Evolutionary conservation across 1,140 invertebrate genomes (phyloP), one percentile per base, ranked within the genome.

Genomic region (Apis laboriosa): DNA sequence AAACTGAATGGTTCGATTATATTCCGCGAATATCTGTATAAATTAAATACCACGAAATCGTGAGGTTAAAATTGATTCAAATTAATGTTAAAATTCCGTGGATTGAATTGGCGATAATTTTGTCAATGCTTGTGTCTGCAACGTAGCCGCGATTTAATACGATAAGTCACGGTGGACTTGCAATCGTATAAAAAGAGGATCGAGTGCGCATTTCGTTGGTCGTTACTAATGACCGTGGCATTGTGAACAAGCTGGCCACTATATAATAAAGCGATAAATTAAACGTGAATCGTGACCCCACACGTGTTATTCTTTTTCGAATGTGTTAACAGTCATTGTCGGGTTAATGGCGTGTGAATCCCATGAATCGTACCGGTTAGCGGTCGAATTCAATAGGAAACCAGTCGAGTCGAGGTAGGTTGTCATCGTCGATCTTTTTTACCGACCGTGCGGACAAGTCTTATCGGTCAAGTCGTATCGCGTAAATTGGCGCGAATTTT

Each of bases 221-320:
- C 76, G 56, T 56, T 85, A 63, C 80, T 90, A 91, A 91, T 87
- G 87, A 80, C 76, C 56, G 28, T 43, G 71, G 80, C 83, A 90
- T 89, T 90, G 89, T 88, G 76, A 82, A 72, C 83, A 79, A 70
- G 56, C 67, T 49, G 53, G 82, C 9, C 64, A 80, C 43, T 77
- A 82, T 86, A 90, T 92, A 91, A 92, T 93, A 91, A 91, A 91
- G 90, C 88, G 77, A 91, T 92, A 91, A 92, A 92, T 92, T 89
- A 84, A 88, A 87, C 60, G 60, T 49, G 28, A 2, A 64, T 58
- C 80, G 24, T 24, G 60, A 80, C 84, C 77, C 75, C 66, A 58
- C 67, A 24, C 72, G 64, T 68, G n/a, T 70, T 21, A 51, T 56
- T 64, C 64, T 80, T 87, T 84, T 85, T 78, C 21, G 19, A 67